Conservation (phyloP, 1,140 invertebrate genomes). For the Propsilocerus akamusi region DNA sequence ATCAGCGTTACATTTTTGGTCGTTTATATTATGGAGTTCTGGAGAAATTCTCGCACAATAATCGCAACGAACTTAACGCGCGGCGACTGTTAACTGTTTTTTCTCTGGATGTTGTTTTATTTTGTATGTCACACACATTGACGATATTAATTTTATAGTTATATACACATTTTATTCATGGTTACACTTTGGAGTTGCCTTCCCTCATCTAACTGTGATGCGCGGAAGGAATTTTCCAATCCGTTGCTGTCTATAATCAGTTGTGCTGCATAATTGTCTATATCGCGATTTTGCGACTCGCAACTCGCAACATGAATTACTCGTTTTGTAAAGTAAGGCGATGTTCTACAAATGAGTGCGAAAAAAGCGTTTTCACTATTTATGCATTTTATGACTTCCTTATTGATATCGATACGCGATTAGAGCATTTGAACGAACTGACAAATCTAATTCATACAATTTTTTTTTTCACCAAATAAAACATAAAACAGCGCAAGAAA, state of each 20-base stretch:
- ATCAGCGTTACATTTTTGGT: not conserved
- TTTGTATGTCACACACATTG: not conserved
- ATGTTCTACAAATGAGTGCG: too few species aligned
- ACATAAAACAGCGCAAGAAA: too few species aligned
- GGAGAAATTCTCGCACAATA: not conserved
- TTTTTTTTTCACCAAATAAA: too few species aligned
- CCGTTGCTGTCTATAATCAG: not conserved
- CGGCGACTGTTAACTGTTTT: not conserved
- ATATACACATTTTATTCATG: not conserved
- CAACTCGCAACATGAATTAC: not conserved
- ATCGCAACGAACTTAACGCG: not conserved
- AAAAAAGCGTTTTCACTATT: too few species aligned
- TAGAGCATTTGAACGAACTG: too few species aligned
- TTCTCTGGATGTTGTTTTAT: not conserved
- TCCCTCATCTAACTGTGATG: not conserved
- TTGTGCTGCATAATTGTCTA: not conserved
- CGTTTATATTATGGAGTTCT: not conserved
- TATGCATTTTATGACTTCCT: too few species aligned
- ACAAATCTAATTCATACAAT: too few species aligned
- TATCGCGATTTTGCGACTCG: not conserved
- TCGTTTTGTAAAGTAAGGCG: too few species aligned
- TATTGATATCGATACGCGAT: too few species aligned
- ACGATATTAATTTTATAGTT: not conserved
- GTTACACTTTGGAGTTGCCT: too few species aligned
- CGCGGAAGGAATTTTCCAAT: not conserved